Conservation (phyloP, 2,113 vertebrate genomes). For the Spea multiplicata region DNA sequence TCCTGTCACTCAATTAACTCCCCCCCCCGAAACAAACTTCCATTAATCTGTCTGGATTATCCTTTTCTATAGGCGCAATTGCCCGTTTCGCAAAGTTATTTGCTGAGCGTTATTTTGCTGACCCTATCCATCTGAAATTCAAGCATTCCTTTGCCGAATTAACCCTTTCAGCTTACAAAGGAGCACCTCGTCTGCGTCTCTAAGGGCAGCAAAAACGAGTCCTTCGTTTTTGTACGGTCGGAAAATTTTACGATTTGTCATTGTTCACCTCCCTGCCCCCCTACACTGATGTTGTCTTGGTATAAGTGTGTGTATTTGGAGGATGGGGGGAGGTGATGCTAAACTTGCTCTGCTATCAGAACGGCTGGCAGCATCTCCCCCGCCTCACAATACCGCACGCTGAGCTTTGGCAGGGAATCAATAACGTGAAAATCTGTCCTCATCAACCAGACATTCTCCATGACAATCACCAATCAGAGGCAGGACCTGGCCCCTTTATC, state of each 20-base stretch:
- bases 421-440: constrained; percentile 99
- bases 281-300: constrained; percentile 78
- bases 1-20: background rate
- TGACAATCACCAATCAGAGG: constrained; percentile 99
- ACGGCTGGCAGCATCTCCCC: constrained; percentile 75
- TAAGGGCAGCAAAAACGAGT: constrained; percentile 53
- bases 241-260: constrained; percentile 73
- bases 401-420: constrained; percentile 99
- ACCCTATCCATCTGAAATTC: background rate
- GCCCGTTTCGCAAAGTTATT: background rate
- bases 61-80: background rate
- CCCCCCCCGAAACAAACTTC: background rate
- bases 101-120: background rate
- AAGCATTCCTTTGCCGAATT: background rate
- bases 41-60: background rate
- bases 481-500: constrained; percentile 99
- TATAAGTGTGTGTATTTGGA: constrained; percentile 53
- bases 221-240: constrained; percentile 76
- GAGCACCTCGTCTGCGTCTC: background rate
- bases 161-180: background rate
- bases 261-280: constrained; percentile 59
- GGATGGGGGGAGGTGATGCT: constrained; percentile 68
- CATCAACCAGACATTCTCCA: constrained; percentile 99
- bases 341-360: constrained; percentile 80
- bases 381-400: constrained; percentile 91